These are phyloP conservation scores for Pteropus alecto DNA, from an alignment of 2,113 vertebrate genomes.

Conservation along the genomic window DNA sequence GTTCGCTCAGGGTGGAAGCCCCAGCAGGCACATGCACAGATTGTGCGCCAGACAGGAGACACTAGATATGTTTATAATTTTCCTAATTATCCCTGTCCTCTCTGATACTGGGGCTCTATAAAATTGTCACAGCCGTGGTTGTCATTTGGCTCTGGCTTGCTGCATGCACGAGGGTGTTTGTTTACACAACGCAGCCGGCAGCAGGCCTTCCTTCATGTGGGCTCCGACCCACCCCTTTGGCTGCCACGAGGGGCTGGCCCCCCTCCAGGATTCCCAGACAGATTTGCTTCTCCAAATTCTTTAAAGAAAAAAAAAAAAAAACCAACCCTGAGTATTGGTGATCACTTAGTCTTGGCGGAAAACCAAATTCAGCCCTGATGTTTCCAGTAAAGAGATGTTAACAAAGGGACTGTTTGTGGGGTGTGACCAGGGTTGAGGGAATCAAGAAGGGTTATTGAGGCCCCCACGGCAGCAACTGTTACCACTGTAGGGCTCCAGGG, in stretches of 20 bases:
- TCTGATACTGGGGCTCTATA: slow-evolving; percentile 35
- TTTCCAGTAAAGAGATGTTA: neutral
- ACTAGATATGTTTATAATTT: neutral
- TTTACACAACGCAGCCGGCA: slow-evolving; percentile 60
- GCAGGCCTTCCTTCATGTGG: slow-evolving; percentile 63
- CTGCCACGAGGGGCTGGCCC: slow-evolving; percentile 55
- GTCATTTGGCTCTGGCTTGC: slow-evolving; percentile 50
- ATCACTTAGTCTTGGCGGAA: neutral
- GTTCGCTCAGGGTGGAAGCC: neutral
- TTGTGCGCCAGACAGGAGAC: neutral
- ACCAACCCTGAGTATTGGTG: neutral
- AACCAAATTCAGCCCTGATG: neutral
- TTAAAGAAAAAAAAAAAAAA: neutral
- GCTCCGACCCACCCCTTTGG: slow-evolving; percentile 45
- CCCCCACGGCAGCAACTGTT: accelerated
- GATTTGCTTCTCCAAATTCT: neutral
- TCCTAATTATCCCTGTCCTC: slow-evolving; percentile 6
- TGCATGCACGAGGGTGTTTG: slow-evolving; percentile 59
- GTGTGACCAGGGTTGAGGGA: neutral
- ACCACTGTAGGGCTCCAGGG: neutral
- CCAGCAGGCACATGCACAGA: neutral
- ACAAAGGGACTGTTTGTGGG: neutral
- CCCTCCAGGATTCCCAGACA: slow-evolving; percentile 38
- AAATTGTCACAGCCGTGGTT: slow-evolving; percentile 61
- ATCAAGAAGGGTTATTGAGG: neutral